Evolutionary conservation across 2,888 invertebrate species (phyloP).

Genomic region (Drosophila yooni): DNA sequence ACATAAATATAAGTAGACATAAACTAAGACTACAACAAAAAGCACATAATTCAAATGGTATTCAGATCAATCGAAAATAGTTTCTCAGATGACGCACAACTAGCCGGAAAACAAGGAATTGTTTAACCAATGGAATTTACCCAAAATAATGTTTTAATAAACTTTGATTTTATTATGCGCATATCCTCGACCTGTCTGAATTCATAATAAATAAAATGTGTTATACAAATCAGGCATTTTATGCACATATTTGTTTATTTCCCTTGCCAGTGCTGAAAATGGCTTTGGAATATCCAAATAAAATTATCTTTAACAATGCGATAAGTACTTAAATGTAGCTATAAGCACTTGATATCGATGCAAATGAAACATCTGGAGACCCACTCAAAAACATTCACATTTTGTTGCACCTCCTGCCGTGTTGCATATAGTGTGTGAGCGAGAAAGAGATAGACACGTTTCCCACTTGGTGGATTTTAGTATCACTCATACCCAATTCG

Average conservation of each 20-base stretch:
- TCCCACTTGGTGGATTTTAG: conserved; percentile 71
- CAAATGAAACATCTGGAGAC: conserved; percentile 29
- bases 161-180: neutral
- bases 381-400: conserved; percentile 7
- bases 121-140: neutral
- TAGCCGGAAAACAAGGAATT: neutral
- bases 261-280: neutral
- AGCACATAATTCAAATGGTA: neutral
- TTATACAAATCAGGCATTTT: neutral
- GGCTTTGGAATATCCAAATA: neutral
- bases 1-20: neutral
- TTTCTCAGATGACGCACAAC: neutral
- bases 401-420: conserved; percentile 42
- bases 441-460: conserved; percentile 21
- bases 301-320: neutral
- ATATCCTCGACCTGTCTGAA: conserved; percentile 1
- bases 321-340: conserved; percentile 9
- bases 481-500: conserved; percentile 33
- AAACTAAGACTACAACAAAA: neutral
- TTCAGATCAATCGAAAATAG: neutral
- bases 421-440: conserved; percentile 6
- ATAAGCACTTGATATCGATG: conserved; percentile 8
- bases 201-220: conserved; percentile 1
- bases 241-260: neutral
- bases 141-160: neutral